Evolutionary conservation across 2,797 vertebrate species (phyloP), one percentile per base, ranked within the genome.

Genomic region (Danio choprae): DNA sequence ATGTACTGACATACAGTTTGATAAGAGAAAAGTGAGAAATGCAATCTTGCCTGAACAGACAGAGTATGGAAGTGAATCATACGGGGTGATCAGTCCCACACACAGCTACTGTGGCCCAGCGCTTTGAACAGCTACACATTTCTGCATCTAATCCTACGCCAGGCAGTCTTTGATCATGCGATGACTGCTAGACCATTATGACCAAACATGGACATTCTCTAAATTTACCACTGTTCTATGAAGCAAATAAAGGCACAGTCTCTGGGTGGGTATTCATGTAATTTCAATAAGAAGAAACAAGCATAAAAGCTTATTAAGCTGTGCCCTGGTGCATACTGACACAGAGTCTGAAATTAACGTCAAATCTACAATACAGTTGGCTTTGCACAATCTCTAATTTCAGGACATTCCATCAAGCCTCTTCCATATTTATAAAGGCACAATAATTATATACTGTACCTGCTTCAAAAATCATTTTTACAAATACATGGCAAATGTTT

Each of bases 61-160:
- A 59, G 51, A 65, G 58, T 53, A 71, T 73, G 56, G 64, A 48
- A 55, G 75, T 86, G 85, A 86, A 79, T 86, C 82, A 86, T 77
- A 75, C 70, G 74, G 50, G 70, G 43, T 74, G 65, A 78, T 70
- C 50, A 74, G 82, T 82, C 82, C 82, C 82, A 80, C 82, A 79
- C 77, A 83, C 73, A 80, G 77, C 44, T 44, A 83, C 56, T 15
- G 38, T 59, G 70, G 73, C 76, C 77, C 68, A 41, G 59, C 63
- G 60, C 67, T 69, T 83, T 78, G 59, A 82, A 86, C 69, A 67
- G 80, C 63, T 71, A 70, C 80, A 80, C 51, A 83, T 22, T 67
- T 63, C 6, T 71, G 56, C 77, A 76, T 80, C 72, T 76, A 80
- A 80, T 81, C 75, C 65, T 51, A 85, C 83, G 74, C 79, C 72